Evolutionary conservation across 2,797 vertebrate genomes (phyloP).

Genomic region (Buphagus erythrorhynchus): DNA sequence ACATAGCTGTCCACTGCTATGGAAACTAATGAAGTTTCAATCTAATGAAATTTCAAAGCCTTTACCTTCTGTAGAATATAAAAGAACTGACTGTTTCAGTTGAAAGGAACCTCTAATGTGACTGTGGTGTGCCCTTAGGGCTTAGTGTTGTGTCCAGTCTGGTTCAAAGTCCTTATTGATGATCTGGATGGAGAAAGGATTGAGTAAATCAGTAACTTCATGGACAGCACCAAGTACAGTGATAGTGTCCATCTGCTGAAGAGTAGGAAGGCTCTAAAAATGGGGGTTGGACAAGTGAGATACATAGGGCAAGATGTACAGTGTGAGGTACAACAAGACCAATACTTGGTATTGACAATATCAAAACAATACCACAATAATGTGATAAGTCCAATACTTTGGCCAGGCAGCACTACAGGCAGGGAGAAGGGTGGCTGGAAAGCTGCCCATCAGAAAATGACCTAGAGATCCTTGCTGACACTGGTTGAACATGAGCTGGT

Average conservation of each 20-base stretch:
- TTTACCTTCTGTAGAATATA: neutral
- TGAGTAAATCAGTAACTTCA: neutral
- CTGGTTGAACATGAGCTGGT: fast-evolving
- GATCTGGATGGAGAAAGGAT: neutral
- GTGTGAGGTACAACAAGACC: neutral
- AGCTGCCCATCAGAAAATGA: neutral
- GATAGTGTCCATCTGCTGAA: neutral
- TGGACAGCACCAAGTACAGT: fast-evolving
- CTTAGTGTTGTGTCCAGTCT: neutral
- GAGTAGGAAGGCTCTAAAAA: neutral
- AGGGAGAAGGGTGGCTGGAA: neutral
- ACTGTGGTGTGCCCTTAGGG: no score
- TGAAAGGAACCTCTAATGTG: neutral
- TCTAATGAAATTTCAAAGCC: neutral
- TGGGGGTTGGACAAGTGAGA: no score
- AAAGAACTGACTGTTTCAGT: neutral
- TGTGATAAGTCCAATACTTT: neutral
- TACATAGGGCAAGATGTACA: neutral
- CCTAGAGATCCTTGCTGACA: no score
- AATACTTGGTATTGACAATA: no score
- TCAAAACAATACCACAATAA: no score
- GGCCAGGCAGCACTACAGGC: neutral
- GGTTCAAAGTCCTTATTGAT: neutral
- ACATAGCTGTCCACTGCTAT: neutral
- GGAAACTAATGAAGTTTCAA: neutral